A percentile compares a stretch with the other conserved stretches of the same genome.
Evolutionary conservation across 1,140 invertebrate genomes (phyloP).

Genomic region (Leptopilina boulardi): DNA sequence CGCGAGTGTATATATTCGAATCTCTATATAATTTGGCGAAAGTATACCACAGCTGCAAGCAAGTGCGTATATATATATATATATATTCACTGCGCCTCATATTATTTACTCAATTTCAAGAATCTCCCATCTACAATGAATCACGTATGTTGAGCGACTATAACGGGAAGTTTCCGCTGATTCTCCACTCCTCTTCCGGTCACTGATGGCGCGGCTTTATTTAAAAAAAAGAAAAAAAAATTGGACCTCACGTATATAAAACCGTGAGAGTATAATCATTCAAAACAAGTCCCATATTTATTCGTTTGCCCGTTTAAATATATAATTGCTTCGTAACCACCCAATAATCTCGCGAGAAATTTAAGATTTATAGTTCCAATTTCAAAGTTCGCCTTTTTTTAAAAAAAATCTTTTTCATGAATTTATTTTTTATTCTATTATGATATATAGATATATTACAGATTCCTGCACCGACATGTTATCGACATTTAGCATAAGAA

Average conservation of each 20-base stretch:
- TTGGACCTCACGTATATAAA: slow-evolving; percentile 5
- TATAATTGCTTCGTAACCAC: slow-evolving; percentile 16
- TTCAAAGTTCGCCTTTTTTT: not conserved
- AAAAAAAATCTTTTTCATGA: not conserved
- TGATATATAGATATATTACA: too few species aligned
- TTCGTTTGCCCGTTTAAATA: not conserved
- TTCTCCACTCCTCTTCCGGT: slow-evolving; percentile 31
- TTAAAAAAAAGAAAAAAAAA: not conserved
- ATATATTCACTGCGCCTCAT: not conserved
- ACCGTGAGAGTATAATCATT: slow-evolving; percentile 28
- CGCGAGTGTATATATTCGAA: not conserved
- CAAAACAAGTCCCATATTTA: slow-evolving; percentile 16
- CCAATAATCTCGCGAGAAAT: slow-evolving; percentile 27
- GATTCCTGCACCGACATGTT: too few species aligned
- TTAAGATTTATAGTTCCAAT: not conserved
- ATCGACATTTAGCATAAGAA: too few species aligned
- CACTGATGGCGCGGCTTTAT: not conserved
- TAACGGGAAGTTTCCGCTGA: slow-evolving; percentile 23
- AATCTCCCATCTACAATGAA: slow-evolving; percentile 22
- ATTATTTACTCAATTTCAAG: slow-evolving; percentile 13
- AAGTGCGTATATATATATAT: not conserved
- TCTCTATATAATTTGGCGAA: slow-evolving; percentile 22
- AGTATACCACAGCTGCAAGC: not conserved
- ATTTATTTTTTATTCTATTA: not conserved
- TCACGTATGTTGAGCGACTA: slow-evolving; percentile 10